phyloP scores from a whole-genome alignment of 2,888 invertebrate species.

The Lottia scabra region DNA sequence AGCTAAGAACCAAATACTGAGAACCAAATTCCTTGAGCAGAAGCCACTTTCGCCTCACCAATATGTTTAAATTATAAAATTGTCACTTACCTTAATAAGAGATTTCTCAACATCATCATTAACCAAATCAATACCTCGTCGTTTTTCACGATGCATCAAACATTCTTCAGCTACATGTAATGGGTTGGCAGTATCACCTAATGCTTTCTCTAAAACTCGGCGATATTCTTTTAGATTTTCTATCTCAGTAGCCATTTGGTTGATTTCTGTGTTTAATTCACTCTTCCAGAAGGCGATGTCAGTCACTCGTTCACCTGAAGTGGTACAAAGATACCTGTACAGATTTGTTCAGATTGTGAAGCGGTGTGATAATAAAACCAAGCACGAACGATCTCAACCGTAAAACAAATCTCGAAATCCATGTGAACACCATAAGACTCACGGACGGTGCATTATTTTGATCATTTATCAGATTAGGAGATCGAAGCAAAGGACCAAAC shows the following conservation, averaged over 20 bases:
- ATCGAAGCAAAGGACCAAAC: too few species aligned
- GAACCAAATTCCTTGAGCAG: too few species aligned
- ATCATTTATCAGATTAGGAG: too few species aligned
- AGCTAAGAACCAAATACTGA: too few species aligned
- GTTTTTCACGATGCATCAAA: conserved; percentile 88
- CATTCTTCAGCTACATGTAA: conserved; percentile 93
- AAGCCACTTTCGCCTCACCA: too few species aligned
- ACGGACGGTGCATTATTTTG: too few species aligned
- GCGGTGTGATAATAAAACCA: too few species aligned
- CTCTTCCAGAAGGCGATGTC: conserved; percentile 59
- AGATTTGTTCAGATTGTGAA: too few species aligned
- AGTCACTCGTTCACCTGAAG: conserved; percentile 51
- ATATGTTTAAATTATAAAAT: background rate
- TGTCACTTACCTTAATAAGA: conserved; percentile 73
- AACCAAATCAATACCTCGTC: conserved; percentile 88
- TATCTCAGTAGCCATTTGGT: conserved; percentile 81
- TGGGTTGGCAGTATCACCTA: conserved; percentile 85
- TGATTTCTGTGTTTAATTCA: conserved; percentile 84
- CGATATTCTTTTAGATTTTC: conserved; percentile 70
- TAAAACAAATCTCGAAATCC: too few species aligned
- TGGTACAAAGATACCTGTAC: too few species aligned
- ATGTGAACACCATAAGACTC: too few species aligned
- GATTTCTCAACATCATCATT: conserved; percentile 90
- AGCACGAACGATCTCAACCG: too few species aligned
- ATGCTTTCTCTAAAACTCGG: conserved; percentile 76